Evolutionary conservation across 2,797 vertebrate genomes (phyloP), one percentile per base, ranked within the genome.

Genomic region (Chanos chanos): DNA sequence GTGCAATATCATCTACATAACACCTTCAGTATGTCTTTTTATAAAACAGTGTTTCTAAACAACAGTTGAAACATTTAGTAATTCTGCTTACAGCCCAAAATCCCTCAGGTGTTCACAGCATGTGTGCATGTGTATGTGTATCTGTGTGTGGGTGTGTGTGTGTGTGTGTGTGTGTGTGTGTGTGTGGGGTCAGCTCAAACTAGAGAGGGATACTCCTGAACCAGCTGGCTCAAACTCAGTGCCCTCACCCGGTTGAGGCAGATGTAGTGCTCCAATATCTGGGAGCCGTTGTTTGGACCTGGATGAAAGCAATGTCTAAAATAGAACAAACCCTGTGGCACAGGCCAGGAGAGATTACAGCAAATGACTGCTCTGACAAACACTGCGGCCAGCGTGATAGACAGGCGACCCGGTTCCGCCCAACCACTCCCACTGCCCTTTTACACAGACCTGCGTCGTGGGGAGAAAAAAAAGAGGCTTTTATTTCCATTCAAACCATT

Each of bases 361-460:
- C 71, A 83, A 86, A 84, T 80, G 77, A 81, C 76, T 65, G 81
- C 74, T 80, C 74, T 79, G 79, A 81, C 70, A 71, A 85, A 41
- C 54, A 12, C 24, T 8, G 24, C 13, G 41, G 33, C 51, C 51
- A 4, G 51, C 44, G 54, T 36, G 34, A 33, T 13, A 34, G n/a
- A 67, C 64, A 62, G 59, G 33, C 37, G 41, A 54, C 48, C 64
- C 12, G 36, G 49, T 30, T 59, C 43, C 60, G 84, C 68, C 73
- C 73, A 74, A 68, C 71, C 75, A 72, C 67, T 66, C 73, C 37
- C 6, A 15, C 21, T 10, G 13, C 40, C 12, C 24, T 12, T 28
- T 13, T 43, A 30, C 28, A 27, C 54, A 64, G 40, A 58, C 33
- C 40, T 60, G 45, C 62, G 64, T 43, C 61, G 64, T 40, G 5